Percentiles rank a stretch among this genome's conserved stretches.
These are phyloP conservation scores for Semotilus atromaculatus DNA, from an alignment of 2,797 vertebrate species.

Conservation along the genomic window DNA sequence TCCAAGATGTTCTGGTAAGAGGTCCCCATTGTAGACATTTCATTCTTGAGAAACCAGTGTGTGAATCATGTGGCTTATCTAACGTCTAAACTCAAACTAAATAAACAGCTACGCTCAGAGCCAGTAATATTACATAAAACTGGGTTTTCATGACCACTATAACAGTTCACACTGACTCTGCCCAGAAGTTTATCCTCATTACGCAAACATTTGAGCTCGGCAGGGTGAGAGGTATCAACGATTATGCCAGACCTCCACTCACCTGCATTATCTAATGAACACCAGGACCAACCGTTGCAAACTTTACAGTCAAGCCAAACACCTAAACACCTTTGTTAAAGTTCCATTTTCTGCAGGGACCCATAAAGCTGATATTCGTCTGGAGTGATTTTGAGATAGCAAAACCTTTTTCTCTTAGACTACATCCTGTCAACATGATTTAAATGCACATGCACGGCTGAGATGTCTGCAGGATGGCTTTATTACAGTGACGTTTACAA, in stretches of 20 bases:
- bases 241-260: slow-evolving; percentile 1
- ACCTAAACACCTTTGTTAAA: slow-evolving; percentile 29
- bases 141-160: not conserved
- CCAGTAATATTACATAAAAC: slow-evolving; percentile 10
- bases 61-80: slow-evolving; percentile 32
- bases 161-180: not conserved
- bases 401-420: not conserved
- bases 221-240: not conserved
- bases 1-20: slow-evolving; percentile 26
- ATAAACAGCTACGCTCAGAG: slow-evolving; percentile 2
- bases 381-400: not conserved
- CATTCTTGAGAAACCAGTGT: slow-evolving; percentile 18
- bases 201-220: not conserved
- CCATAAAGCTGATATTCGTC: not conserved
- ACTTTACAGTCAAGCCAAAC: slow-evolving; percentile 6
- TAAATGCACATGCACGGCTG: not conserved
- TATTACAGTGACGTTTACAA: slow-evolving; percentile 1
- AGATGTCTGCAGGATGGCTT: not conserved
- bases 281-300: not conserved
- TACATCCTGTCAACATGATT: slow-evolving; percentile 30
- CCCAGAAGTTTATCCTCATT: slow-evolving; percentile 10
- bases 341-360: slow-evolving; percentile 22
- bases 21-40: slow-evolving; percentile 18
- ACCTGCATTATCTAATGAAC: slow-evolving; percentile 19
- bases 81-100: not conserved